These are phyloP conservation scores for Zosterops hypoxanthus DNA, from an alignment of 2,113 vertebrate genomes.

Conservation along the genomic window DNA sequence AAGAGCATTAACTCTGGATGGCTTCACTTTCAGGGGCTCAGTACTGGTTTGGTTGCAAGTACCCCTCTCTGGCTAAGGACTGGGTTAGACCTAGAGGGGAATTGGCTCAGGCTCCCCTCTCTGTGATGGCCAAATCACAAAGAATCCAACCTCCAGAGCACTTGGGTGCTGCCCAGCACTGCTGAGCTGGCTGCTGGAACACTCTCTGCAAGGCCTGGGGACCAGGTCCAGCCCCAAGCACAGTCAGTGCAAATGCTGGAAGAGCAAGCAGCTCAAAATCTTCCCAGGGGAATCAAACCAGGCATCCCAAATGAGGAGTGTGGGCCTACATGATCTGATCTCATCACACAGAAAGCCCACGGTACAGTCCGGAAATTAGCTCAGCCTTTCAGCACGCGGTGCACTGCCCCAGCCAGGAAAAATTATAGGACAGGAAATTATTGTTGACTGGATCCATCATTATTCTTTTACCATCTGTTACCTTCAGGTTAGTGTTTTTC, in stretches of 20 bases:
- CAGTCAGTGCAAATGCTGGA: neutral
- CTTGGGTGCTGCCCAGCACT: neutral
- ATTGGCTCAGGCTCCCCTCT: neutral
- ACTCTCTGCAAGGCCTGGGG: neutral
- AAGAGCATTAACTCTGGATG: neutral
- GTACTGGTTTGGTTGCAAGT: neutral
- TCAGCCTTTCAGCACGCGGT: neutral
- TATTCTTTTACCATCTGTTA: constrained; percentile 63
- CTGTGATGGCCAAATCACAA: neutral
- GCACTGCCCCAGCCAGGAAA: neutral
- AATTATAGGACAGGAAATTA: constrained; percentile 59
- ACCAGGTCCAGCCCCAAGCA: neutral
- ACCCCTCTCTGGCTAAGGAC: neutral
- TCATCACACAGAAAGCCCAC: neutral
- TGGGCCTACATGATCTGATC: neutral
- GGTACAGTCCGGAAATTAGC: constrained; percentile 21
- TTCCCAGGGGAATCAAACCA: neutral
- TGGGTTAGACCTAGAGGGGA: neutral
- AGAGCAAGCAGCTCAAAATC: neutral
- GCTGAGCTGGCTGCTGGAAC: neutral
- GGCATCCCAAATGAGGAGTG: neutral
- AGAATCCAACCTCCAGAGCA: neutral
- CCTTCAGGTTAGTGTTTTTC: constrained; percentile 35
- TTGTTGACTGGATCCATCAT: constrained; percentile 46
- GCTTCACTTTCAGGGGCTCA: neutral